Percentiles rank a stretch among this genome's conserved stretches.
phyloP scores from a whole-genome alignment of 2,888 invertebrate genomes.

The Heteromyza rotundicornis region DNA sequence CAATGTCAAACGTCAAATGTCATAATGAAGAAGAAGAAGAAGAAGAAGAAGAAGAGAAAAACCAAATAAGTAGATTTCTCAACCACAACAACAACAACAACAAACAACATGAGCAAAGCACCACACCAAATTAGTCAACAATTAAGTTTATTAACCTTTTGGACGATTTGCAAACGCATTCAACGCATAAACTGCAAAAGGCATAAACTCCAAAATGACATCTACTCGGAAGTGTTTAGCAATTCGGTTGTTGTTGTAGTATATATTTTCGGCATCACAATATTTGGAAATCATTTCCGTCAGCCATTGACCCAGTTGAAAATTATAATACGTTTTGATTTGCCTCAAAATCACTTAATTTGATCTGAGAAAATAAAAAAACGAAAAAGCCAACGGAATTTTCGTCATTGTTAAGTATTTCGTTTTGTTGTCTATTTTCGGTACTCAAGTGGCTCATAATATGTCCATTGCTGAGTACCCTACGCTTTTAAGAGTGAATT shows the following conservation, averaged over 20 bases:
- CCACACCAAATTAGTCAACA: background rate
- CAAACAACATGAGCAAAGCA: too few relatives aligned
- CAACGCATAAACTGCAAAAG: background rate
- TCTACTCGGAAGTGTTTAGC: constrained; percentile 7
- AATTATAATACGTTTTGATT: background rate
- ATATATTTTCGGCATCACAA: background rate
- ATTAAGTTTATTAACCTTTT: constrained; percentile 17
- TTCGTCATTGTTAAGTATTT: constrained; percentile 2
- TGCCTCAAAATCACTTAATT: too few relatives aligned
- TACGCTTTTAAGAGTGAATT: background rate
- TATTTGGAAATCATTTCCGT: constrained; percentile 15
- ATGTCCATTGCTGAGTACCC: too few relatives aligned
- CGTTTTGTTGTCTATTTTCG: background rate
- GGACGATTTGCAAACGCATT: background rate
- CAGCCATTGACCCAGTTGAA: constrained; percentile 27
- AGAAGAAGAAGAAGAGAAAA: too few relatives aligned
- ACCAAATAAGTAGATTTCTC: too few relatives aligned
- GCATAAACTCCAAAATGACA: too few relatives aligned
- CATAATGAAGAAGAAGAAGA: too few relatives aligned
- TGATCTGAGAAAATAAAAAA: too few relatives aligned
- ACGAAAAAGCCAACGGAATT: constrained; percentile 8
- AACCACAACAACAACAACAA: too few relatives aligned
- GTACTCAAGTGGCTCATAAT: too few relatives aligned
- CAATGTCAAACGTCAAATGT: background rate
- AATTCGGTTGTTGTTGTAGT: background rate